Conservation (phyloP, 2,888 invertebrate species). For the Steromphala cineraria region DNA sequence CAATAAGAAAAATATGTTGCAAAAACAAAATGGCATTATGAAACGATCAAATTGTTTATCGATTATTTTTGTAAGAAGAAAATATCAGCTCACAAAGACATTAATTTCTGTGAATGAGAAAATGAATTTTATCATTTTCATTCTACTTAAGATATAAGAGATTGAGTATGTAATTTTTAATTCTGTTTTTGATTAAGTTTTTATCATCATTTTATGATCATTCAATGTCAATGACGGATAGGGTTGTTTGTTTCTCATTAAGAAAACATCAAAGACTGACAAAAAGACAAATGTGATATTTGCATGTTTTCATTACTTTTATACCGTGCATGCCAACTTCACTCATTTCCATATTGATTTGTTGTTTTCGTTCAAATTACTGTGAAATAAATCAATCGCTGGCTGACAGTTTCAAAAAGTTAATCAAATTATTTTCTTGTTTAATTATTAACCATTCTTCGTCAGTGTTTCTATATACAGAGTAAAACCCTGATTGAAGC, state of each 20-base stretch:
- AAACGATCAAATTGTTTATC: too few species aligned
- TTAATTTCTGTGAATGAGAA: too few species aligned
- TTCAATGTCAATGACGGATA: background rate
- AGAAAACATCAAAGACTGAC: background rate
- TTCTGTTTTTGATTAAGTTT: too few species aligned
- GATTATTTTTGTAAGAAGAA: too few species aligned
- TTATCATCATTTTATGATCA: background rate
- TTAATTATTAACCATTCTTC: background rate
- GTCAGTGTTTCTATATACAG: background rate
- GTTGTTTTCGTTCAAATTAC: slow-evolving; percentile 3
- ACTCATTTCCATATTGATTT: background rate
- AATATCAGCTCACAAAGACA: too few species aligned
- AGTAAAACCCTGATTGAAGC: background rate
- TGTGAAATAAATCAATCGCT: background rate
- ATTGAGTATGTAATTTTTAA: too few species aligned
- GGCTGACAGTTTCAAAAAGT: background rate
- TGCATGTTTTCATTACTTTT: background rate
- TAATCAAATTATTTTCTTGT: slow-evolving; percentile 2
- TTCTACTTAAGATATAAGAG: too few species aligned
- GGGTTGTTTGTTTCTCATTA: background rate
- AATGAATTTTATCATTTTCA: too few species aligned
- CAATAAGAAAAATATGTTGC: too few species aligned
- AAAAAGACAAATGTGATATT: background rate
- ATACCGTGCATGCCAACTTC: background rate
- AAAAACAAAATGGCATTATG: too few species aligned